A percentile compares a stretch with the other conserved stretches of the same genome.
Evolutionary conservation across 1,140 invertebrate genomes (phyloP).

Genomic region (Lepeophtheirus salmonis): DNA sequence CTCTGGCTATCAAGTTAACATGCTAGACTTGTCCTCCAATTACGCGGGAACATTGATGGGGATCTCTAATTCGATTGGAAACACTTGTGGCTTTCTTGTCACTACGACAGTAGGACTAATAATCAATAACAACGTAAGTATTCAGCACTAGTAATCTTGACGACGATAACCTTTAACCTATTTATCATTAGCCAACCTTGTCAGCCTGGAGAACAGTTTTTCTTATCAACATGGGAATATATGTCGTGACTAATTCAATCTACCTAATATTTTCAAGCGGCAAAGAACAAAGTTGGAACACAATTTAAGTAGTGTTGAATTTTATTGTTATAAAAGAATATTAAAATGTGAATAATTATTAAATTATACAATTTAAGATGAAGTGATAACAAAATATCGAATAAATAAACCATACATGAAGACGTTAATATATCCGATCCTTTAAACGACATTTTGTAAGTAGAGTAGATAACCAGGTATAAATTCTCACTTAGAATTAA

Average conservation of each 20-base stretch:
- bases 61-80: slow-evolving; percentile 38
- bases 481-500: too few species aligned
- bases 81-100: slow-evolving; percentile 27
- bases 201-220: slow-evolving; percentile 23
- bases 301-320: too few species aligned
- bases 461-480: too few species aligned
- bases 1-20: slow-evolving; percentile 33
- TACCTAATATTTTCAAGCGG: slow-evolving; percentile 17
- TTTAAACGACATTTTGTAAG: too few species aligned
- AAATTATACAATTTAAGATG: too few species aligned
- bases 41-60: slow-evolving; percentile 53
- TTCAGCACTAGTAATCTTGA: neutral
- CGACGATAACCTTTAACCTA: neutral
- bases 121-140: slow-evolving; percentile 25
- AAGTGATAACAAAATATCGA: too few species aligned
- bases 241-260: slow-evolving; percentile 9
- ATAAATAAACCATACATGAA: too few species aligned
- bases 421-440: too few species aligned
- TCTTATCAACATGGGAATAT: slow-evolving; percentile 20
- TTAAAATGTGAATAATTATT: too few species aligned
- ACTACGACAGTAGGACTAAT: slow-evolving; percentile 34
- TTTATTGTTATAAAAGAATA: too few species aligned
- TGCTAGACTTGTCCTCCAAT: slow-evolving; percentile 53
- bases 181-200: slow-evolving; percentile 21
- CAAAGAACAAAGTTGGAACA: slow-evolving; percentile 10